Evolutionary conservation across 2,888 invertebrate species (phyloP), one percentile per base, ranked within the genome.

Genomic region (Polyommatus icarus): DNA sequence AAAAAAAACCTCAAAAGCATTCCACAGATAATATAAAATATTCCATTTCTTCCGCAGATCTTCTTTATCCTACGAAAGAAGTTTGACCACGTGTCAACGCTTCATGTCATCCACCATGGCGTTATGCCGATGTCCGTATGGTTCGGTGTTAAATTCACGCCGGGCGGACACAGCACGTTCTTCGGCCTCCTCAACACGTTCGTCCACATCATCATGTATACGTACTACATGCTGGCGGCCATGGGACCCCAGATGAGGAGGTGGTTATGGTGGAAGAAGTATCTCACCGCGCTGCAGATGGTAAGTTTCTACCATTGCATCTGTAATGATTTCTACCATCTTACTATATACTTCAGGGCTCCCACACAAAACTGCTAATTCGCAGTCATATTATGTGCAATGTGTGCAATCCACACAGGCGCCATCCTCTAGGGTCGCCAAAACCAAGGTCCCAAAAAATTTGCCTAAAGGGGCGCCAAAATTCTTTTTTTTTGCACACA

Each of bases 61-160:
- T 99, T 99, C 96, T 99, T 99, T 94, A 97, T 99, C 78, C 91
- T 99, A 91, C 95, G 99, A 88, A 99, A 99, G 95, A 99, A 99
- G 95, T 97, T 97, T 88, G 96, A 97, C 89, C 99, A 99, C 90
- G 97, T 99, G 84, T 97, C 98, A 79, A 97, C 98, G 10, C 95
- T 99, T 76, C 99, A 99, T 93, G 98, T 99, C 78, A 98, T 99
- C 88, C 99, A 99, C 92, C 99, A 99, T 91, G 98, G 98, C 82
- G 97, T 98, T 86, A 99, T 99, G 99, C 99, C 99, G 61, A 97
- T 98, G 97, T 98, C 98, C 6, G 98, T 99, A 80, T 99, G 99
- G 99, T 98, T 98, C 89, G 99, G 99, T 77, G 98, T 99, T 78
- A 98, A 98, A 94, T 99, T 98, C 94, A 98, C 98, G 40, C 98